Evolutionary conservation across 2,797 vertebrate species (phyloP), one percentile per base, ranked within the genome.

Genomic region (Xenops minutus): DNA sequence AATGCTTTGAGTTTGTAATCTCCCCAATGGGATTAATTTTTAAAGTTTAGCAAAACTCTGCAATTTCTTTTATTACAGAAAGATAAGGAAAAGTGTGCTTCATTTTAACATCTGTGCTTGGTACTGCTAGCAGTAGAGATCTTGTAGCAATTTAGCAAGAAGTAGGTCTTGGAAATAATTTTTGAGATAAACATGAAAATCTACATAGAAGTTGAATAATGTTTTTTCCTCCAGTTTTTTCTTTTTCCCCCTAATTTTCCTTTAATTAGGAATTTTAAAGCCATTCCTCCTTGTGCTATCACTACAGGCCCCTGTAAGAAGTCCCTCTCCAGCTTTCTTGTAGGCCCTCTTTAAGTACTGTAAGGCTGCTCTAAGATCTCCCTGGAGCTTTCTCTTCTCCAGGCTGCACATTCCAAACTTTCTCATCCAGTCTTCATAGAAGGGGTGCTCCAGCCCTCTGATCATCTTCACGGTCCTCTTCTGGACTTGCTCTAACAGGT

Each of bases 141-240:
- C 15, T 83, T 76, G 26, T 23, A 46, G 30, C 29, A 79, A 16
- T 72, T 36, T 66, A 51, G 12, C 26, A 62, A 82, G 17, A 52
- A 78, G 32, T 73, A 3, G 51, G 3, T 36, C 14, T 75, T 75
- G 46, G 22, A 66, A 87, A 41, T 69, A 51, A 32, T n/a, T 69
- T 69, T 39, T 30, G 41, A 76, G 29, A 30, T 41, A 46, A 62
- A 24, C 4, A 9, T 22, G n/a, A 2, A 20, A 34, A 37, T 68
- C 44, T 48, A 30, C 24, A 7, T 12, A 51, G 15, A 59, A 63
- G 21, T 36, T 46, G 56, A 62, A n/a, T 43, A n/a, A 75, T 2
- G 1, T 0, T 2, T 4, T 34, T 46, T 59, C 39, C 24, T 14
- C 2, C 7, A 6, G 1, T 12, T 17, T 7, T 32, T 7, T 20